Percentiles rank a stretch among this genome's conserved stretches.
Conservation (phyloP, 2,797 vertebrate genomes). For the Bufotes viridis region DNA sequence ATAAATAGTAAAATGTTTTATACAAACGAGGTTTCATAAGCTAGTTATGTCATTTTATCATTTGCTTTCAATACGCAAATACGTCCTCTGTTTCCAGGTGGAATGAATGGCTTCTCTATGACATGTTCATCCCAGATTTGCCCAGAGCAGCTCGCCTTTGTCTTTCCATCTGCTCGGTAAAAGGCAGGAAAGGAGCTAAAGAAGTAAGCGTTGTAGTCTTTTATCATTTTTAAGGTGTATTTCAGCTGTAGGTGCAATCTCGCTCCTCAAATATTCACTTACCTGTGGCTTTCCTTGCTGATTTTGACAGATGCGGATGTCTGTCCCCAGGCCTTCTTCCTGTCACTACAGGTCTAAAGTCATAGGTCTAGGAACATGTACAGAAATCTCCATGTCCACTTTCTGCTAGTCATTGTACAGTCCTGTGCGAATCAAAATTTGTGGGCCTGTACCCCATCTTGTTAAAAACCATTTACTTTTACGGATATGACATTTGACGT, state of each 20-base stretch:
- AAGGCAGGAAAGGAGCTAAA: constrained; percentile 95
- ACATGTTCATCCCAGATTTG: constrained; percentile 95
- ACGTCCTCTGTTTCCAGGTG: constrained; percentile 75
- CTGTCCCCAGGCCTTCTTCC: neutral
- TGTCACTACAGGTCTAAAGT: neutral
- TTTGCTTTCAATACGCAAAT: neutral
- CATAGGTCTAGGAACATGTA: neutral
- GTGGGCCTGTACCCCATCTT: neutral
- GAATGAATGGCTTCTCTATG: constrained; percentile 95
- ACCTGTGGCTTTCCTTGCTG: neutral
- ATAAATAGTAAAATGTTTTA: neutral
- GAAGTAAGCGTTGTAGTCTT: constrained; percentile 77
- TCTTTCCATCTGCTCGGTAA: constrained; percentile 96
- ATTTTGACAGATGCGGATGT: neutral
- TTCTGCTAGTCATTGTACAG: neutral
- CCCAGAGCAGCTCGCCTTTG: constrained; percentile 94
- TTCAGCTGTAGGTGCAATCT: neutral
- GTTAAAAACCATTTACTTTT: too few relatives aligned
- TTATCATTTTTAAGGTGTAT: neutral
- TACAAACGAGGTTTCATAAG: neutral
- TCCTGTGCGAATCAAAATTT: neutral
- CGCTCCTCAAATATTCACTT: neutral
- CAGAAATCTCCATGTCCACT: neutral
- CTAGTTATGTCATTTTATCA: neutral
- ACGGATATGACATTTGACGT: neutral